Conservation (phyloP, 1,140 invertebrate species). For the Nymphalis io region DNA sequence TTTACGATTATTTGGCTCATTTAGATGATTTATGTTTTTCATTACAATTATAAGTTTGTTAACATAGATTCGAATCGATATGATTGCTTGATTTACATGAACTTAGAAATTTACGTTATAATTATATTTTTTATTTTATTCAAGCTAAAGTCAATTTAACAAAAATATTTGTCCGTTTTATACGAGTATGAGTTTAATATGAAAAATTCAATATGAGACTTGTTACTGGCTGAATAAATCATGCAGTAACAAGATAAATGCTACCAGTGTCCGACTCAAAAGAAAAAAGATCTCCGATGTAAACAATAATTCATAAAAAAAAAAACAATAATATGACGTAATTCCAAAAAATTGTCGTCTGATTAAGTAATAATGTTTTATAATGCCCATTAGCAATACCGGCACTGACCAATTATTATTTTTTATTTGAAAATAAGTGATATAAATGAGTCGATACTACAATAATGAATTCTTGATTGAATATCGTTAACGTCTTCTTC, state of each 20-base stretch:
- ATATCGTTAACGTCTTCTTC: no score
- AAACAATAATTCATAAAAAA: slow-evolving; percentile 68
- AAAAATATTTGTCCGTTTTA: no score
- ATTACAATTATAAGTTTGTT: no score
- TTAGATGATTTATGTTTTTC: background rate
- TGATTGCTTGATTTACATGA: no score
- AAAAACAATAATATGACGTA: slow-evolving; percentile 55
- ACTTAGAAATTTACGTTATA: no score
- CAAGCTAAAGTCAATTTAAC: no score
- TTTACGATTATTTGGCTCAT: background rate
- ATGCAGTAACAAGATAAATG: slow-evolving; percentile 52
- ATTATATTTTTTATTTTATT: no score
- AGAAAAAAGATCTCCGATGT: slow-evolving; percentile 55
- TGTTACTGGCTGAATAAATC: slow-evolving; percentile 32
- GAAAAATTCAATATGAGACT: background rate
- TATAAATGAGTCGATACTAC: no score
- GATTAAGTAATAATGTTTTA: background rate
- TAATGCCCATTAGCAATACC: no score
- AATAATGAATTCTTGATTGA: no score
- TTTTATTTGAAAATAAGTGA: background rate
- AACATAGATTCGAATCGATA: no score
- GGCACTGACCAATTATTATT: background rate
- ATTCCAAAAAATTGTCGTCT: slow-evolving; percentile 33
- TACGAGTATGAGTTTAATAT: background rate
- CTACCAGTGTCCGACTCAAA: slow-evolving; percentile 52